Evolutionary conservation across 2,113 vertebrate genomes (phyloP).

Genomic region (Carettochelys insculpta): DNA sequence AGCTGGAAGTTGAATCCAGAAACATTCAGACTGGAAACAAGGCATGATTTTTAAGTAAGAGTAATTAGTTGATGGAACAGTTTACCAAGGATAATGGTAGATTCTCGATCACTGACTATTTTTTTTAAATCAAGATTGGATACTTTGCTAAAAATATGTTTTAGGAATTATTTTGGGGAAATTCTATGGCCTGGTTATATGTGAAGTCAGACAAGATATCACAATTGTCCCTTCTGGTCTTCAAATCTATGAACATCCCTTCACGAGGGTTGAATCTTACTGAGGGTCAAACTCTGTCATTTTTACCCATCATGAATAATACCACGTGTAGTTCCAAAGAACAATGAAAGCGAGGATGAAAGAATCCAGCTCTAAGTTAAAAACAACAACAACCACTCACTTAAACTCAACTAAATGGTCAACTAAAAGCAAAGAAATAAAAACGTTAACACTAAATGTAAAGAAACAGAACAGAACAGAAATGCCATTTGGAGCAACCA

Average conservation of each 20-base stretch:
- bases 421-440: neutral
- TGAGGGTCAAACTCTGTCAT: neutral
- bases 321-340: neutral
- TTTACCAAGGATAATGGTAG: neutral
- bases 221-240: neutral
- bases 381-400: neutral
- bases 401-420: neutral
- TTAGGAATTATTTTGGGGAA: neutral
- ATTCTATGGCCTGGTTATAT: neutral
- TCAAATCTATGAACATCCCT: neutral
- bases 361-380: neutral
- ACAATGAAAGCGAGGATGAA: neutral
- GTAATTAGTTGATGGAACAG: neutral
- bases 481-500: neutral
- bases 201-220: neutral
- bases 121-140: neutral
- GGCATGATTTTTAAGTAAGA: neutral
- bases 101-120: neutral
- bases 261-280: neutral
- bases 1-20: neutral
- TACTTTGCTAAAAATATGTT: neutral
- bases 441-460: neutral
- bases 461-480: neutral
- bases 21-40: neutral
- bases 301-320: neutral